Evolutionary conservation across 1,140 invertebrate genomes (phyloP).

Genomic region (Apis florea): DNA sequence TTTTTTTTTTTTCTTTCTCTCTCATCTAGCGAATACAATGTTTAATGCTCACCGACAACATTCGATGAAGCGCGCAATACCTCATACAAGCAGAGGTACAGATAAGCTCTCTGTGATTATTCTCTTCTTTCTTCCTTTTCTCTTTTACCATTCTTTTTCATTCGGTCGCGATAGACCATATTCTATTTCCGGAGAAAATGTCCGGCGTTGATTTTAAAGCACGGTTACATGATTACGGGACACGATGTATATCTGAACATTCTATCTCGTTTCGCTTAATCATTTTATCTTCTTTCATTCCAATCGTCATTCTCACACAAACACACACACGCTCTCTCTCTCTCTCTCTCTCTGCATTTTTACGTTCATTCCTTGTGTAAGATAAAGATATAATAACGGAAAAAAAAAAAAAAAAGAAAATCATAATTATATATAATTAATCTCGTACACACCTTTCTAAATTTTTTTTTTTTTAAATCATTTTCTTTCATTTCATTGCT

Average conservation of each 20-base stretch:
- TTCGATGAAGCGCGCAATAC: slow-evolving; percentile 15
- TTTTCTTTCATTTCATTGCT: neutral
- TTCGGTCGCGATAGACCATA: neutral
- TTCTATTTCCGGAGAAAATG: slow-evolving; percentile 22
- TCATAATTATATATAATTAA: slow-evolving; percentile 1
- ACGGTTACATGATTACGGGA: slow-evolving; percentile 59
- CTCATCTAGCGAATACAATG: slow-evolving; percentile 36
- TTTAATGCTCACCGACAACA: slow-evolving; percentile 37
- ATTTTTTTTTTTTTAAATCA: neutral
- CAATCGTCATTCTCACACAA: neutral
- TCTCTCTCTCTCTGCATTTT: no score
- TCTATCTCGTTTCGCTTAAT: neutral
- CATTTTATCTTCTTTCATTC: neutral
- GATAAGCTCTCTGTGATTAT: slow-evolving; percentile 45
- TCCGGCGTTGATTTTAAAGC: slow-evolving; percentile 36
- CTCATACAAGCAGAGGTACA: slow-evolving; percentile 1
- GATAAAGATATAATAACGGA: slow-evolving; percentile 49
- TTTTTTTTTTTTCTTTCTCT: neutral
- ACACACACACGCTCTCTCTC: neutral
- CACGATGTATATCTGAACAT: slow-evolving; percentile 36
- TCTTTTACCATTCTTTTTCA: neutral
- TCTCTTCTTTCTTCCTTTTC: neutral
- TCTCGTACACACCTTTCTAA: neutral
- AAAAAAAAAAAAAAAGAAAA: slow-evolving; percentile 11
- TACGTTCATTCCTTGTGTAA: neutral